Percentiles rank a stretch among this genome's conserved stretches.
phyloP scores from a whole-genome alignment of 2,113 vertebrate genomes.

The Limnothrissa miodon region DNA sequence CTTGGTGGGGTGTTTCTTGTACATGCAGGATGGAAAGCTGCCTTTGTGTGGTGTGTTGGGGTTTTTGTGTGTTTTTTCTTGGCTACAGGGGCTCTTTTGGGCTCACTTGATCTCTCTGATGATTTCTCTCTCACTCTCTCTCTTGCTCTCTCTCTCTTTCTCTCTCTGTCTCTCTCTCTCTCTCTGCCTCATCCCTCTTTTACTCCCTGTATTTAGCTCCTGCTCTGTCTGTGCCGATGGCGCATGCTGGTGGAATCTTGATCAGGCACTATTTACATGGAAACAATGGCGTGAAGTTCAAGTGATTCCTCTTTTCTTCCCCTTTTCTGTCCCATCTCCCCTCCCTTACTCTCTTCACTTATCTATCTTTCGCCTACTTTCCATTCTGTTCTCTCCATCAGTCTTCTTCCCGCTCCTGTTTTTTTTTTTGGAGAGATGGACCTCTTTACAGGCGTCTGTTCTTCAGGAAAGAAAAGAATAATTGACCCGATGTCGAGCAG shows the following conservation, averaged over 20 bases:
- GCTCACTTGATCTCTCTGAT: not conserved
- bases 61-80: not conserved
- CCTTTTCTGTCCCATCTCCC: conserved; percentile 7
- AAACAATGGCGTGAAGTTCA: conserved; percentile 70
- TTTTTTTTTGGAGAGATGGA: conserved; percentile 18
- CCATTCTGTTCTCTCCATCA: not conserved
- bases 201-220: conserved; percentile 30
- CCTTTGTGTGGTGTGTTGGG: not conserved
- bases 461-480: conserved; percentile 43
- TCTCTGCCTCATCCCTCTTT: conserved; percentile 4
- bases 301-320: conserved; percentile 60
- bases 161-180: not conserved
- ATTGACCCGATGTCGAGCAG: conserved; percentile 51
- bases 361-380: conserved; percentile 32
- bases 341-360: not conserved
- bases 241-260: conserved; percentile 72
- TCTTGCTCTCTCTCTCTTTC: not conserved
- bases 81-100: not conserved
- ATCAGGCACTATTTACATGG: conserved; percentile 76
- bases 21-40: not conserved
- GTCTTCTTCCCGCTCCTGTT: conserved; percentile 18
- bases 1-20: not conserved
- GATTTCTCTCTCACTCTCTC: not conserved
- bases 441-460: conserved; percentile 42
- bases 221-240: conserved; percentile 53